Evolutionary conservation across 1,140 invertebrate species (phyloP), one percentile per base, ranked within the genome.

Genomic region (Oscheius sp.): DNA sequence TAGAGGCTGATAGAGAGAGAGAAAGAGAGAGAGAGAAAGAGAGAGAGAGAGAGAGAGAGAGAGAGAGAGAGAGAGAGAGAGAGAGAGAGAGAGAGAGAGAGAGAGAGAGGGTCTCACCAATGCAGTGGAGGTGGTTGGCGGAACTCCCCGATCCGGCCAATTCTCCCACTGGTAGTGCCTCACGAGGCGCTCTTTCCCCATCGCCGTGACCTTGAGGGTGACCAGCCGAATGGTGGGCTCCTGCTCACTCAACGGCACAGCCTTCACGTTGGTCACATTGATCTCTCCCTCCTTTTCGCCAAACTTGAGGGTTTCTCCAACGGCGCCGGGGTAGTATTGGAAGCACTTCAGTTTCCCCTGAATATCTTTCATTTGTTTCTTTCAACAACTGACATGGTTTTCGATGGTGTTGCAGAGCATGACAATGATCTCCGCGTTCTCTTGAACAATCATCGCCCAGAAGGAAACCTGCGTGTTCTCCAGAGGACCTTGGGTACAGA

Each of bases 401-500:
- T 80, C 79, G n/a, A 58, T 66, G 35, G 38, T 52, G 49, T 78
- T 79, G 64, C 79, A 80, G 2, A 79, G 69, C 79, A 78, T 80
- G 38, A 79, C 59, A 23, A 76, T 45, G 35, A 32, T 31, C 31
- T 80, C 62, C 18, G 49, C 46, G 59, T 78, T 65, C 61, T 79
- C 78, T 32, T 77, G 78, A 38, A 79, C 20, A 7, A 68, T 49
- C 78, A 79, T 80, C 7, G 66, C 58, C 78, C 79, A 80, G 55
- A 79, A 79, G 28, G 78, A 67, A n/a, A 32, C 20, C 13, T 78
- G 46, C 15, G 78, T 79, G 68, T 28, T 55, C 1, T 72, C 75
- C n/a, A 80, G 62, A n/a, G 78, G 78, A 18, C 79, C 78, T 35
- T 80, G 78, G 3, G 78, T 65, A 45, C 78, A 79, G 61, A 79